A percentile compares a stretch with the other conserved stretches of the same genome.
These are phyloP conservation scores for Passer montanus DNA, from an alignment of 2,113 vertebrate genomes.

Conservation along the genomic window DNA sequence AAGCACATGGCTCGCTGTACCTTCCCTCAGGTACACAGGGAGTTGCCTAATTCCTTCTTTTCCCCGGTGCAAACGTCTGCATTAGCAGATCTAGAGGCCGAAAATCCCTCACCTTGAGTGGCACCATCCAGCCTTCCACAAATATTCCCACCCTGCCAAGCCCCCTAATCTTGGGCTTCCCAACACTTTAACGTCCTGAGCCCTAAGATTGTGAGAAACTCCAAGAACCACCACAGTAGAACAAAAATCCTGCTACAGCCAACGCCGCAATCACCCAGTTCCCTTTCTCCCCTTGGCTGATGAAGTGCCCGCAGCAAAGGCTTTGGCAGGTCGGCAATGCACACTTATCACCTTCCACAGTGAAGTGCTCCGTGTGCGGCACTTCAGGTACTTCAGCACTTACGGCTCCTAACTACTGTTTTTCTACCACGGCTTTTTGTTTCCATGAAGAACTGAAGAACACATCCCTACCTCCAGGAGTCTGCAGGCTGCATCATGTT, in stretches of 20 bases:
- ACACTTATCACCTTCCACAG: not conserved
- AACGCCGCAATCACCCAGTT: not conserved
- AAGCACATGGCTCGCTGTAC: not conserved
- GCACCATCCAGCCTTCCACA: not conserved
- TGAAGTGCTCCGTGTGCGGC: not conserved
- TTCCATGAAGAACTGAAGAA: not conserved
- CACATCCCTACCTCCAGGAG: conserved; percentile 69
- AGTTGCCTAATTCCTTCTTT: not conserved
- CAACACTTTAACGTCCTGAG: not conserved
- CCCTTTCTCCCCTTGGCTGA: not conserved
- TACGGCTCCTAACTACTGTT: not conserved
- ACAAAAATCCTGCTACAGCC: not conserved
- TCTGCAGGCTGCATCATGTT: conserved; percentile 50
- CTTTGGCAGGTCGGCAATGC: not conserved
- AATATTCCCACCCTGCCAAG: not conserved
- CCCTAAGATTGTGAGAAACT: not conserved
- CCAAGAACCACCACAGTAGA: not conserved
- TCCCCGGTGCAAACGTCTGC: not conserved
- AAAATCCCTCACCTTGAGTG: not conserved
- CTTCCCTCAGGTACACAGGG: not conserved
- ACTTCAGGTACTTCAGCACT: not conserved
- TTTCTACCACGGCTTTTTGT: not conserved
- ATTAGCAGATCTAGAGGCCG: not conserved
- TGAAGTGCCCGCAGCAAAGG: not conserved
- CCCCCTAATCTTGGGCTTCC: not conserved